Evolutionary conservation across 2,888 invertebrate species (phyloP).

Genomic region (Hypsopygia costalis): DNA sequence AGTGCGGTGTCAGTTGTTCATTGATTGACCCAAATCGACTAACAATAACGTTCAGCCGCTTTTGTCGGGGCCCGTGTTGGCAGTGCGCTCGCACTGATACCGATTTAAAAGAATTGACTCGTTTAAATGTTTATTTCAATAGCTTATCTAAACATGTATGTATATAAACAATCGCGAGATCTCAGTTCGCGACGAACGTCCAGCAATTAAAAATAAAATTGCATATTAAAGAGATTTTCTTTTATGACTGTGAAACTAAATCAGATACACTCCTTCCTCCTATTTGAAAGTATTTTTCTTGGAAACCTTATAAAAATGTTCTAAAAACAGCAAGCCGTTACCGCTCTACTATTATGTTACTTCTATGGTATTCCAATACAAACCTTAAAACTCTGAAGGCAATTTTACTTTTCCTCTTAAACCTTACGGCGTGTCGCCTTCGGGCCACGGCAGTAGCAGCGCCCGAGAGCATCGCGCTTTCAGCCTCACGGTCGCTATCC

Average conservation of each 20-base stretch:
- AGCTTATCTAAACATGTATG: too few species aligned
- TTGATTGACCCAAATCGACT: constrained; percentile 67
- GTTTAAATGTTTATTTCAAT: constrained; percentile 1
- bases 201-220: too few species aligned
- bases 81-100: constrained; percentile 13
- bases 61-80: constrained; percentile 22
- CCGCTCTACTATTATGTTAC: too few species aligned
- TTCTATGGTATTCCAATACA: constrained; percentile 20
- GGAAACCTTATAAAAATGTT: too few species aligned
- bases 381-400: constrained; percentile 66
- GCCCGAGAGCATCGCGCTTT: constrained; percentile 62
- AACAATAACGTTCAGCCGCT: constrained; percentile 48
- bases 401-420: constrained; percentile 68
- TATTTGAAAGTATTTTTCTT: too few species aligned
- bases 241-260: too few species aligned
- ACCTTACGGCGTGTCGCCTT: constrained; percentile 70
- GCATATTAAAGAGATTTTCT: too few species aligned
- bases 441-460: constrained; percentile 65
- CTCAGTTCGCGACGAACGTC: too few species aligned
- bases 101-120: neutral
- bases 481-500: constrained; percentile 44
- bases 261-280: too few species aligned
- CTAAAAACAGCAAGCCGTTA: too few species aligned
- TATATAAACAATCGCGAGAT: too few species aligned
- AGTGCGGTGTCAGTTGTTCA: constrained; percentile 41